Conservation (phyloP, 1,140 invertebrate species). For the Platorchestia sp. region DNA sequence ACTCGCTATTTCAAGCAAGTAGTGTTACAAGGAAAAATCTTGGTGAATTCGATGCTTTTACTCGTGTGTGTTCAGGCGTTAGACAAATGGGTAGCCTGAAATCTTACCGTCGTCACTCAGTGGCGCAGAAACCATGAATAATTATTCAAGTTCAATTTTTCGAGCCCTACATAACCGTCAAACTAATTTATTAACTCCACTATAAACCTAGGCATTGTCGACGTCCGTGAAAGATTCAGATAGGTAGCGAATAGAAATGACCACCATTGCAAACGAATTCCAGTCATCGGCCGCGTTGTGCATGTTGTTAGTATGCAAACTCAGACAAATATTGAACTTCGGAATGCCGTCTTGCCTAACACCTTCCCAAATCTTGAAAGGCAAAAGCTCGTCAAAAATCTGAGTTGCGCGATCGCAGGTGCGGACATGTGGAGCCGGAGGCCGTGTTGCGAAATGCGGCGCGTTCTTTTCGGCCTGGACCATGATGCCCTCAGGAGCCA, state of each 20-base stretch:
- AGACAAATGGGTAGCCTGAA: neutral
- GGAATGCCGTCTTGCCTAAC: neutral
- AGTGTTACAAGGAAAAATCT: too few species aligned
- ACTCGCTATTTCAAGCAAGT: too few species aligned
- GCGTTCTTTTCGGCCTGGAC: neutral
- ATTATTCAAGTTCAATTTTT: neutral
- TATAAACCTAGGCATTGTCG: neutral
- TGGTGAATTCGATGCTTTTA: too few species aligned
- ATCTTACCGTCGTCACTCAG: neutral
- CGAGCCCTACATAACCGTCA: neutral
- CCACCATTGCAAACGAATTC: neutral
- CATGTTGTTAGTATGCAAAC: neutral
- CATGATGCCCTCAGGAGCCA: slow-evolving; percentile 16
- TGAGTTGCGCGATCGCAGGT: neutral
- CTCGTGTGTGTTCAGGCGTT: too few species aligned
- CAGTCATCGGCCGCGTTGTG: too few species aligned
- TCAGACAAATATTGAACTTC: neutral
- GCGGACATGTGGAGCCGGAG: neutral
- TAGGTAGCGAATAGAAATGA: neutral
- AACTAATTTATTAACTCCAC: neutral
- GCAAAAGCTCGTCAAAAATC: neutral
- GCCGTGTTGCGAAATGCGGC: slow-evolving; percentile 6
- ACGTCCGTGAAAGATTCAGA: neutral
- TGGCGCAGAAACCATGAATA: neutral
- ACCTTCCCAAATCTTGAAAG: neutral